phyloP scores from a whole-genome alignment of 2,113 vertebrate genomes.

The Felis chaus region DNA sequence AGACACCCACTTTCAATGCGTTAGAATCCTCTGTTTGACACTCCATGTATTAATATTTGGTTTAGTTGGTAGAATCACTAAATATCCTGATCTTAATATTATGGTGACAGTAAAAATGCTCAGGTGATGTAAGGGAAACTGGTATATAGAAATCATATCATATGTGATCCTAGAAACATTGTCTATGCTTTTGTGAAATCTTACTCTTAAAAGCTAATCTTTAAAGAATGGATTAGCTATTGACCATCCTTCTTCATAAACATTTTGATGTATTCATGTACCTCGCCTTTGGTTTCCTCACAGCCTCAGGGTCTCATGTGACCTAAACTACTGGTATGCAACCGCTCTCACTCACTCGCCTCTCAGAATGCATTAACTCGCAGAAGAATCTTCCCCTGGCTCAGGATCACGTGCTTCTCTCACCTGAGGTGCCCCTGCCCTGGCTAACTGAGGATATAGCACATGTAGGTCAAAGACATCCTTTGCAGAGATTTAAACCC shows the following conservation, averaged over 20 bases:
- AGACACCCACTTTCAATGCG: slow-evolving; percentile 54
- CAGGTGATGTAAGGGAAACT: neutral
- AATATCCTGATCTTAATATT: slow-evolving; percentile 44
- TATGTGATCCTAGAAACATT: neutral
- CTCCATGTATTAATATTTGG: slow-evolving; percentile 39
- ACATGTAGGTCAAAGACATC: slow-evolving; percentile 76
- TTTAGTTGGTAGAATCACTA: slow-evolving; percentile 47
- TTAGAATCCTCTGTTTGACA: slow-evolving; percentile 7
- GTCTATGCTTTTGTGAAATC: slow-evolving; percentile 7
- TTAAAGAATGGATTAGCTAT: neutral
- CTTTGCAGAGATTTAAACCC: slow-evolving; percentile 36
- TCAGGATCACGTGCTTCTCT: neutral
- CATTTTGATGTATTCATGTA: neutral
- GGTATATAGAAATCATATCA: neutral
- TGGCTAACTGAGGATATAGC: slow-evolving; percentile 49
- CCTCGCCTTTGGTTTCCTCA: neutral
- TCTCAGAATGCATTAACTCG: slow-evolving; percentile 34
- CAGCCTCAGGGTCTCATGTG: slow-evolving; percentile 23
- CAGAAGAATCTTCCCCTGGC: slow-evolving; percentile 38
- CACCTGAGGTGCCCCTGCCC: slow-evolving; percentile 32
- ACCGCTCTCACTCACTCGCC: neutral
- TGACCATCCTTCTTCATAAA: neutral
- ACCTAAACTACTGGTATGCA: slow-evolving; percentile 62
- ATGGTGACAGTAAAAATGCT: neutral
- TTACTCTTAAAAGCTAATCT: slow-evolving; percentile 37